Evolutionary conservation across 2,797 vertebrate genomes (phyloP), one percentile per base, ranked within the genome.

Genomic region (Protosalanx chinensis): DNA sequence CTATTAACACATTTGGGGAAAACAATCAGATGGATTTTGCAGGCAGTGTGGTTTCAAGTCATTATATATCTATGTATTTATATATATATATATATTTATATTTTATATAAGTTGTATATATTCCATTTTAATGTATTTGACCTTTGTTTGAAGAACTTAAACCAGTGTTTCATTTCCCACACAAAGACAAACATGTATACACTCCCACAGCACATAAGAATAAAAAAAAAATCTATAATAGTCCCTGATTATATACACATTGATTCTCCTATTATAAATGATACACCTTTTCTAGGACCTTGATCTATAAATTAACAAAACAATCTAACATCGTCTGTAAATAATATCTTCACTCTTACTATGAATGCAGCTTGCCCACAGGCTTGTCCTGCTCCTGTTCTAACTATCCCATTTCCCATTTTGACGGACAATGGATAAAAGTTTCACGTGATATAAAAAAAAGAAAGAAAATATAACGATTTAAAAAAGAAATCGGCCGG

Each of bases 241-340:
- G 90, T 92, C 93, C 94, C 94, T 91, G 87, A 91, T 93, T 96
- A 97, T 97, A 92, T 97, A 96, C 95, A 97, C 85, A 69, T 76
- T 76, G 75, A 91, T 88, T 85, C 91, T 89, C 91, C 91, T 92
- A 91, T 93, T 92, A 80, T 67, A 69, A 81, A 81, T 76, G 76
- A 69, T 71, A 73, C 75, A 23, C 68, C 58, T 49, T 67, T 1
- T 58, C 73, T 70, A 79, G 75, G 67, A 71, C 79, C 76, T 75
- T 49, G 71, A 60, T 65, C 79, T 83, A 81, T 71, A 79, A 81
- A 77, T 84, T 68, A 86, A 72, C 76, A 74, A 74, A 20, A 7
- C 51, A 57, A 64, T 58, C 62, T 30, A 63, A 53, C 51, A 35
- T 69, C 61, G 23, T 64, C 6, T 56, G 18, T 67, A 56, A 56